phyloP scores from a whole-genome alignment of 2,113 vertebrate species.

The Trematocara marginatum region DNA sequence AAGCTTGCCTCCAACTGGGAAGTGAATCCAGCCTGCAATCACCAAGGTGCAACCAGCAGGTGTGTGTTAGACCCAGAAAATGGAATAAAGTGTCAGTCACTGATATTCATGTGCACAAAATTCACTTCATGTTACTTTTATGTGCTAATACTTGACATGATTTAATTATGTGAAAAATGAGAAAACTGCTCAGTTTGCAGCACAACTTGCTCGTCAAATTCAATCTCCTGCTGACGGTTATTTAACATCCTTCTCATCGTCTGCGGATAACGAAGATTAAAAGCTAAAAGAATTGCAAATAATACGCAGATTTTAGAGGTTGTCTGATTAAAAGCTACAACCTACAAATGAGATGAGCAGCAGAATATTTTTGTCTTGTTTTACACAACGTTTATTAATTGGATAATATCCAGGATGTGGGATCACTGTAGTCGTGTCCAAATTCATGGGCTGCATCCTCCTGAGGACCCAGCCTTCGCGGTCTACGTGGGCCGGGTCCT shows the following conservation, averaged over 20 bases:
- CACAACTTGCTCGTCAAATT: background rate
- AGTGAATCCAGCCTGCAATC: background rate
- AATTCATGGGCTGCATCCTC: too few relatives aligned
- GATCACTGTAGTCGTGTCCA: background rate
- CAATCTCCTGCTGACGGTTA: background rate
- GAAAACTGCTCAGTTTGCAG: background rate
- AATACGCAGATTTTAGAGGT: rapidly evolving
- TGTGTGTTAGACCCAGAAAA: rapidly evolving
- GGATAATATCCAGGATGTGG: background rate
- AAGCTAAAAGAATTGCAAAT: background rate
- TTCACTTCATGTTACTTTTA: background rate
- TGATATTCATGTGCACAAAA: background rate
- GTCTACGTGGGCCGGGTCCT: too few relatives aligned
- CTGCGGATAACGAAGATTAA: rapidly evolving
- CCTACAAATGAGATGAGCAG: background rate
- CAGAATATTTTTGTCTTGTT: rapidly evolving
- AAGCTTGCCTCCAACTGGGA: background rate
- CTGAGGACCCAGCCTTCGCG: too few relatives aligned
- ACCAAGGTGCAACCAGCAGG: background rate
- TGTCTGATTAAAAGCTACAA: background rate
- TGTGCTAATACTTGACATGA: background rate
- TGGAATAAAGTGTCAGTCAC: background rate
- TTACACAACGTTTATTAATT: rapidly evolving
- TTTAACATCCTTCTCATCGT: background rate
- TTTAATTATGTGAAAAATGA: background rate